Base-by-base conservation (phyloP, 2,113 vertebrate genomes). In the Crotalus viridis region DNA sequence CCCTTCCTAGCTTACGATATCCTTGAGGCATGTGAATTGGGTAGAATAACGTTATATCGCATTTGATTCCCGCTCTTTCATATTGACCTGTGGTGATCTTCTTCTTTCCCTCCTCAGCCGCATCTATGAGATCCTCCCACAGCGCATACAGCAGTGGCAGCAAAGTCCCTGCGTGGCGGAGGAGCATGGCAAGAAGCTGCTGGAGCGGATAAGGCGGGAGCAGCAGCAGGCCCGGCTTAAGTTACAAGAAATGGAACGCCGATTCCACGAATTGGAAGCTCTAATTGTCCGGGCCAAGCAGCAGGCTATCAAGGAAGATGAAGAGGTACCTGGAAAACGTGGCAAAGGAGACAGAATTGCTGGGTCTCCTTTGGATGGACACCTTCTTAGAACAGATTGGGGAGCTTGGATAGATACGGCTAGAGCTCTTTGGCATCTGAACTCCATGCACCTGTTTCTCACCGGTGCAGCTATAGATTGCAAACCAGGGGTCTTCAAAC, bases 61-160 rank as follows among this genome's bases (percentile, higher is more conserved):
- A 88, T 57, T 8, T 51, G 17, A 9, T 51, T 9, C 4, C 24
- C 13, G 48, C 52, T 5, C 19, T n/a, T 7, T 81, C 74, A 19
- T 89, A 8, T 0, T 54, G 52, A n/a, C 6, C 46, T 55, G 19
- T 43, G 87, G 43, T 55, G n/a, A 10, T 10, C 7, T 15, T 55
- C 26, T 51, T 24, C 28, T 0, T 64, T 57, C 24, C 57, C 52
- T 59, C 5, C 17, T 1, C 95, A 99, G 99, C 94, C 99, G 99
- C 6, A 99, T 99, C 97, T 99, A 99, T 4, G 99, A 99, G 97
- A 99, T 99, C 97, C 98, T 99, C 3, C 99, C 99, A 0, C 99
- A 99, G 97, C 98, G 99, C 2, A 99, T 99, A 95, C 99, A 99
- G 97, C 99, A 99, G 97, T 99, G 99, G 99, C 99, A 99, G 97